A percentile compares a stretch with the other conserved stretches of the same genome.
phyloP scores from a whole-genome alignment of 2,113 vertebrate species.

The Platysternon megacephalum region DNA sequence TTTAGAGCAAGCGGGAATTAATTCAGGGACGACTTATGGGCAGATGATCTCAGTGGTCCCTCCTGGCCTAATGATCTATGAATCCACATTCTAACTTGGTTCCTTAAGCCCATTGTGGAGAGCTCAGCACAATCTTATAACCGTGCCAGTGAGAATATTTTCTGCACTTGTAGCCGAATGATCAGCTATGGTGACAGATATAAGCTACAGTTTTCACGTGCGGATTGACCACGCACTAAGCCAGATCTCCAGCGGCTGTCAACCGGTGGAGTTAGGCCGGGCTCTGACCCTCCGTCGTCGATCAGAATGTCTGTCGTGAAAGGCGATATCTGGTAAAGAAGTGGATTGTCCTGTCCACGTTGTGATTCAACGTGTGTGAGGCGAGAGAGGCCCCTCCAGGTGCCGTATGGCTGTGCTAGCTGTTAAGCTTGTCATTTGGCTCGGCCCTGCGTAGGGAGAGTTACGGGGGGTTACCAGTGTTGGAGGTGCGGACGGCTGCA shows the following conservation, averaged over 20 bases:
- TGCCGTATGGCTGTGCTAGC: background rate
- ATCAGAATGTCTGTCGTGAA: background rate
- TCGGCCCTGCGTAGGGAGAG: background rate
- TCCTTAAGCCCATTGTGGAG: background rate
- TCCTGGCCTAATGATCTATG: too few relatives aligned
- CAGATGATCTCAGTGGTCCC: background rate
- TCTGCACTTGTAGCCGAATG: background rate
- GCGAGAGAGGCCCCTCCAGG: too few relatives aligned
- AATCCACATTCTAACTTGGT: background rate
- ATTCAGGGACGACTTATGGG: background rate
- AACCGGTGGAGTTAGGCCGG: background rate
- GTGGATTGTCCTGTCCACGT: background rate
- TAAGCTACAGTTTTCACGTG: background rate
- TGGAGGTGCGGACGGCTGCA: background rate
- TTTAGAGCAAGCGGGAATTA: background rate
- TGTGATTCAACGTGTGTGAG: too few relatives aligned
- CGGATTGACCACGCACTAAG: background rate
- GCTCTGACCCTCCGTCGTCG: too few relatives aligned
- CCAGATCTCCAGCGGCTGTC: background rate
- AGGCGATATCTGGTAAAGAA: background rate
- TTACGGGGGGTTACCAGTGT: too few relatives aligned
- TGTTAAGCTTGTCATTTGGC: background rate
- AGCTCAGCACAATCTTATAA: background rate
- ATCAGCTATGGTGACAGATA: background rate
- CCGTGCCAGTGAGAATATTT: background rate